A percentile compares a stretch with the other conserved stretches of the same genome.
phyloP scores from a whole-genome alignment of 2,888 invertebrate species.

The Zootermopsis nevadensis region DNA sequence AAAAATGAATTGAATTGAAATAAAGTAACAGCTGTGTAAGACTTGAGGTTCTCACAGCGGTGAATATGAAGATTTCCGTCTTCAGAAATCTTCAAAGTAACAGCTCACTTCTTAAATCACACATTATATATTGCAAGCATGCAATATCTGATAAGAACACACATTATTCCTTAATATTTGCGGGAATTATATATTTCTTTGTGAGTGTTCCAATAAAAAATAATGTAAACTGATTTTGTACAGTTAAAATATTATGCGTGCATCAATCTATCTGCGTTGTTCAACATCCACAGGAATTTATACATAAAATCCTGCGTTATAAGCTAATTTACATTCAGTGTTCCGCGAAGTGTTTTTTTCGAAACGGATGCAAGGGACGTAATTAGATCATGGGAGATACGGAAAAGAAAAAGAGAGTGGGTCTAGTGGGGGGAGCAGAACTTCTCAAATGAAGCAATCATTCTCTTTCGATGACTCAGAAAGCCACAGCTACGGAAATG shows the following conservation, averaged over 20 bases:
- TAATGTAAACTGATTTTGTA: neutral
- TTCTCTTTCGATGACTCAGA: conserved; percentile 33
- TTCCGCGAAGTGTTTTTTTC: conserved; percentile 42
- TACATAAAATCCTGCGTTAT: conserved; percentile 49
- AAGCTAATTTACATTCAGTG: conserved; percentile 47
- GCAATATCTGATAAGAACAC: too few relatives aligned
- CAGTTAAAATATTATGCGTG: neutral
- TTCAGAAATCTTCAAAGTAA: too few relatives aligned
- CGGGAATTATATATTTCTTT: neutral
- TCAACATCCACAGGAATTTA: conserved; percentile 6
- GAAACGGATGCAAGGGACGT: conserved; percentile 25
- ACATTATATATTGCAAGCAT: too few relatives aligned
- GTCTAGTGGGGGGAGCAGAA: neutral
- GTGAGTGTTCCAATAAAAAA: neutral
- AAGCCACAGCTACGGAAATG: conserved; percentile 24
- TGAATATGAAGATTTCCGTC: too few relatives aligned
- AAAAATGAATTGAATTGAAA: too few relatives aligned
- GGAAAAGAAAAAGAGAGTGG: neutral
- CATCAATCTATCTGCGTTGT: conserved; percentile 4
- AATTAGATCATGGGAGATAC: conserved; percentile 45
- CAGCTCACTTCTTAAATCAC: too few relatives aligned
- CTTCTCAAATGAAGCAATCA: conserved; percentile 14
- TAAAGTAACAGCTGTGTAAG: too few relatives aligned
- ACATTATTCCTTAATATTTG: neutral
- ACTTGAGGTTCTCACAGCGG: too few relatives aligned